A percentile compares a stretch with the other conserved stretches of the same genome.
phyloP scores from a whole-genome alignment of 2,888 invertebrate genomes.

The Shargacucullia verbasci region DNA sequence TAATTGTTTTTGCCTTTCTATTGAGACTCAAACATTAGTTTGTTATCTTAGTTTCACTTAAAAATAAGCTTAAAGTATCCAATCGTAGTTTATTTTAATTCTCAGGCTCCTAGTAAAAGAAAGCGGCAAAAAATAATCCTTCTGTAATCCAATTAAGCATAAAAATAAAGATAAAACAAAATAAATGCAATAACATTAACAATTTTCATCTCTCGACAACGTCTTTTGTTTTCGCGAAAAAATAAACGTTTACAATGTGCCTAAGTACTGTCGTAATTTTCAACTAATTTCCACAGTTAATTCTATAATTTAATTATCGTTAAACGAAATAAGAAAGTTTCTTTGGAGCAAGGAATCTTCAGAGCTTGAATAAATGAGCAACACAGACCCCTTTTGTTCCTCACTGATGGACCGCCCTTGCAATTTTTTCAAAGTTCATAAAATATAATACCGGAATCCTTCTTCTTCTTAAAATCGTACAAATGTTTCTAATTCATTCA shows the following conservation, averaged over 20 bases:
- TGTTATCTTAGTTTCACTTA: no score
- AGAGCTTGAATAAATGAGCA: conserved; percentile 72
- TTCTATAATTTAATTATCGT: conserved; percentile 65
- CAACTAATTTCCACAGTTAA: conserved; percentile 61
- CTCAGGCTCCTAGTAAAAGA: background rate
- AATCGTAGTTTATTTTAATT: no score
- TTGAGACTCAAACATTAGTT: no score
- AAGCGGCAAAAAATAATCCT: conserved; percentile 1
- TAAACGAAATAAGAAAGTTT: conserved; percentile 69
- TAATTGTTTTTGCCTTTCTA: no score
- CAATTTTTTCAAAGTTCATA: conserved; percentile 69
- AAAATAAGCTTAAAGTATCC: no score
- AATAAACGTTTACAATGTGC: conserved; percentile 46
- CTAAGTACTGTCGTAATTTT: conserved; percentile 57
- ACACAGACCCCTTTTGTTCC: conserved; percentile 70
- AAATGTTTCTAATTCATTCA: conserved; percentile 6
- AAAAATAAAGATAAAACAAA: conserved; percentile 16
- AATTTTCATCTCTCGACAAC: conserved; percentile 28
- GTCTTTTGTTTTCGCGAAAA: conserved; percentile 33
- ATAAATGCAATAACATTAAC: conserved; percentile 36
- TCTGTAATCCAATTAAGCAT: conserved; percentile 10
- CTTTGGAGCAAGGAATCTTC: conserved; percentile 65
- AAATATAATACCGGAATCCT: conserved; percentile 51
- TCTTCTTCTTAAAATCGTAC: conserved; percentile 15
- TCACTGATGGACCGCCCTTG: conserved; percentile 61